phyloP scores from a whole-genome alignment of 2,113 vertebrate species.

The Sinocyclocheilus grahami region DNA sequence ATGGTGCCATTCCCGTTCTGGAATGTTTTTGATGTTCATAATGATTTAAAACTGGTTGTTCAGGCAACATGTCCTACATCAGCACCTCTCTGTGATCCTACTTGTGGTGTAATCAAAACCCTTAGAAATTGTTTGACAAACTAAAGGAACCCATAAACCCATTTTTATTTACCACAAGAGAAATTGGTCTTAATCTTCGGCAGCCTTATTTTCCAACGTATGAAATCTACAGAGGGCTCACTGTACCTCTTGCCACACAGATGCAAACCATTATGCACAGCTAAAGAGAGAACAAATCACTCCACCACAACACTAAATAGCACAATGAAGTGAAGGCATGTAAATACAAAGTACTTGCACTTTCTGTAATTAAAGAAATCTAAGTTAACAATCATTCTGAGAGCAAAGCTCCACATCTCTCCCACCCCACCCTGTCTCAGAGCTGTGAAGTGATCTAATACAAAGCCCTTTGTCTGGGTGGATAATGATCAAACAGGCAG shows the following conservation, averaged over 20 bases:
- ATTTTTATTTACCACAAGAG: slow-evolving; percentile 61
- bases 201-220: slow-evolving; percentile 43
- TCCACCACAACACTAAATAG: slow-evolving; percentile 46
- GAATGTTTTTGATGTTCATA: background rate
- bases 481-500: slow-evolving; percentile 35
- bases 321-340: slow-evolving; percentile 52
- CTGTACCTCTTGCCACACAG: slow-evolving; percentile 47
- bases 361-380: slow-evolving; percentile 33
- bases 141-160: slow-evolving; percentile 50
- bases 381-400: slow-evolving; percentile 21
- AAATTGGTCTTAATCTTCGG: slow-evolving; percentile 56
- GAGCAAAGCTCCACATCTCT: slow-evolving; percentile 30
- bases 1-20: slow-evolving; percentile 7
- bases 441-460: slow-evolving; percentile 25
- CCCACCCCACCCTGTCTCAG: slow-evolving; percentile 18
- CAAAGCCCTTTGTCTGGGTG: slow-evolving; percentile 26
- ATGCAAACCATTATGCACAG: slow-evolving; percentile 58
- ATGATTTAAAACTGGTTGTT: background rate
- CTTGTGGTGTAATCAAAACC: slow-evolving; percentile 35
- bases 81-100: slow-evolving; percentile 24
- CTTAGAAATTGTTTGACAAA: slow-evolving; percentile 50
- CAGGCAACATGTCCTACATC: slow-evolving; percentile 17
- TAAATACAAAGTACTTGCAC: slow-evolving; percentile 24
- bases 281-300: slow-evolving; percentile 45
- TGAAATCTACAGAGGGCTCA: slow-evolving; percentile 36